Evolutionary conservation across 2,797 vertebrate genomes (phyloP).

Genomic region (Gephyroberyx darwinii): DNA sequence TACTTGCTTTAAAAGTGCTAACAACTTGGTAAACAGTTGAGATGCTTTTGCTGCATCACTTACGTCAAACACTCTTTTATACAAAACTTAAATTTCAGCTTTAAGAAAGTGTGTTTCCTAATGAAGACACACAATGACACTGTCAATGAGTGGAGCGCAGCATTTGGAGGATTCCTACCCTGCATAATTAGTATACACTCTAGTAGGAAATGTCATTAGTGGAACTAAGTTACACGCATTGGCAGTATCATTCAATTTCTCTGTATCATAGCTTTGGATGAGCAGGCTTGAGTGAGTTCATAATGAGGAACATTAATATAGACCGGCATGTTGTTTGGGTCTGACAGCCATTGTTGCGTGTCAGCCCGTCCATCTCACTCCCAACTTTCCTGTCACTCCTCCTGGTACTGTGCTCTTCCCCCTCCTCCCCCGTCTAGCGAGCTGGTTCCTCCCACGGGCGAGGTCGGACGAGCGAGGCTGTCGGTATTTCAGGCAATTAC

Average conservation of each 20-base stretch:
- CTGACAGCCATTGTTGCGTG: background rate
- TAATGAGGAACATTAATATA: background rate
- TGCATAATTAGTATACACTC: constrained; percentile 11
- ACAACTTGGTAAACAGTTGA: constrained; percentile 5
- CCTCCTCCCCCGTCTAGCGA: constrained; percentile 18
- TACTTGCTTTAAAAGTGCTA: background rate
- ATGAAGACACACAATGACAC: background rate
- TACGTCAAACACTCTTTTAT: background rate
- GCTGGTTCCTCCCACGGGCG: constrained; percentile 1
- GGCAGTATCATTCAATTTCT: background rate
- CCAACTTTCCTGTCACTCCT: constrained; percentile 18
- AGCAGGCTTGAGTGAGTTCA: background rate
- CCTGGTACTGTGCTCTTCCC: background rate
- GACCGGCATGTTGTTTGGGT: background rate
- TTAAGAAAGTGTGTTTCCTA: background rate
- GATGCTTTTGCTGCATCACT: background rate
- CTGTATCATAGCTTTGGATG: background rate
- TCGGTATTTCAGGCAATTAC: constrained; percentile 44
- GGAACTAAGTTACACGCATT: constrained; percentile 18
- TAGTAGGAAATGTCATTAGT: too few relatives aligned
- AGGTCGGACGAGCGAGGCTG: constrained; percentile 16
- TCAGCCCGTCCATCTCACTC: background rate
- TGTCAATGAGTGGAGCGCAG: too few relatives aligned
- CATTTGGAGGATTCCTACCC: constrained; percentile 17
- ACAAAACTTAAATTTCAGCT: background rate